A percentile compares a stretch with the other conserved stretches of the same genome.
Evolutionary conservation across 2,797 vertebrate species (phyloP).

Genomic region (Knipowitschia caucasica): DNA sequence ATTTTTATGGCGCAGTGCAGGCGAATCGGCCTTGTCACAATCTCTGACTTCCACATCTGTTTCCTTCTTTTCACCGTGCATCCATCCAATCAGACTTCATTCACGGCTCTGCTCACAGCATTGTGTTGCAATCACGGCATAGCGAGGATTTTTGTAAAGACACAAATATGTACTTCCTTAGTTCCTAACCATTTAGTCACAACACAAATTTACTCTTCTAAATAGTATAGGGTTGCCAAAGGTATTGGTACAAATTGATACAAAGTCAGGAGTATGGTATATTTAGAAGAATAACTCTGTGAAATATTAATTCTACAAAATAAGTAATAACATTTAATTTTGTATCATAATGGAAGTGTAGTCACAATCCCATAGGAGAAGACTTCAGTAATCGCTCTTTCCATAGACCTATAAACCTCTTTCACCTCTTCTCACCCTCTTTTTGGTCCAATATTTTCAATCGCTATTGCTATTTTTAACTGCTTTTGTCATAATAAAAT

Average conservation of each 20-base stretch:
- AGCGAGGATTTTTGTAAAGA: slow-evolving; percentile 10
- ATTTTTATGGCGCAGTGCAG: slow-evolving; percentile 20
- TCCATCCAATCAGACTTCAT: slow-evolving; percentile 41
- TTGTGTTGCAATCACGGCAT: slow-evolving; percentile 33
- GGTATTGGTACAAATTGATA: not conserved
- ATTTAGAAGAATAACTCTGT: too few species aligned
- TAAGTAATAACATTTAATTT: too few species aligned
- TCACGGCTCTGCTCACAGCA: slow-evolving; percentile 28
- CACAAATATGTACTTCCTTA: slow-evolving; percentile 6
- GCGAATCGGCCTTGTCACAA: slow-evolving; percentile 33
- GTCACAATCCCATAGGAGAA: too few species aligned
- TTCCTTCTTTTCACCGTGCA: slow-evolving; percentile 64
- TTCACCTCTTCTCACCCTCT: not conserved
- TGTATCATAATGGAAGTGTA: too few species aligned
- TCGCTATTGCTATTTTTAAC: slow-evolving; percentile 25
- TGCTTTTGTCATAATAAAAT: slow-evolving; percentile 25
- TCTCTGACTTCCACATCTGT: slow-evolving; percentile 70
- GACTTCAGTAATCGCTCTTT: not conserved
- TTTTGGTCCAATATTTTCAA: too few species aligned
- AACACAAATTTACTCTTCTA: too few species aligned
- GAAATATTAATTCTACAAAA: too few species aligned
- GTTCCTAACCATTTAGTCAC: slow-evolving; percentile 1
- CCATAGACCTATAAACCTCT: not conserved
- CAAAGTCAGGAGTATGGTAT: not conserved
- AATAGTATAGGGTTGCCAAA: not conserved